Evolutionary conservation across 2,888 invertebrate genomes (phyloP).

Genomic region (Drosophila yooni): DNA sequence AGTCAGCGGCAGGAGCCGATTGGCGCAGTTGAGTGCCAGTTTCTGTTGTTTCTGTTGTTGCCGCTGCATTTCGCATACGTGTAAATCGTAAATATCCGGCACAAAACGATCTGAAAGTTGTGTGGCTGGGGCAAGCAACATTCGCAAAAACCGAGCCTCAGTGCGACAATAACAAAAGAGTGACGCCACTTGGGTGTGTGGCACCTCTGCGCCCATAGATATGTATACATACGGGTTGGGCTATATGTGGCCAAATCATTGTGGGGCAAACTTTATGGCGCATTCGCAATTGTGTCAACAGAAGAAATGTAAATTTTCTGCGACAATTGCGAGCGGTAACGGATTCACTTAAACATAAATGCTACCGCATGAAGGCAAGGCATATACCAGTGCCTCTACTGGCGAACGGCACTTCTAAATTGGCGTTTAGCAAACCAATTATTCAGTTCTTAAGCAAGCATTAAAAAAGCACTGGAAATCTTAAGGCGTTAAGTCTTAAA

Average conservation of each 20-base stretch:
- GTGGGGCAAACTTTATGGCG: constrained; percentile 40
- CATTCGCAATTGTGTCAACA: constrained; percentile 49
- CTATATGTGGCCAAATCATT: constrained; percentile 23
- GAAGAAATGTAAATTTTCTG: constrained; percentile 51
- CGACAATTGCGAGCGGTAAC: constrained; percentile 39
- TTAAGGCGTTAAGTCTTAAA: background rate
- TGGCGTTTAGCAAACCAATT: constrained; percentile 25
- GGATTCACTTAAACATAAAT: constrained; percentile 45
- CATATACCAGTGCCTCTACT: background rate
- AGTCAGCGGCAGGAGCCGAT: constrained; percentile 13
- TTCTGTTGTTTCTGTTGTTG: constrained; percentile 47
- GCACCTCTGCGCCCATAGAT: constrained; percentile 13
- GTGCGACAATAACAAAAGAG: constrained; percentile 52
- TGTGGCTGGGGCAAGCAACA: constrained; percentile 44
- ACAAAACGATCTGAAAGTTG: constrained; percentile 52
- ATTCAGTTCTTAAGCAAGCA: background rate
- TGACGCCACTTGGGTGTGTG: constrained; percentile 39
- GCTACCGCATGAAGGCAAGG: background rate
- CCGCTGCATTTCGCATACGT: constrained; percentile 75
- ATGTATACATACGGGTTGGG: background rate
- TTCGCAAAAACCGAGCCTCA: constrained; percentile 23
- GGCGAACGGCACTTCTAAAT: background rate
- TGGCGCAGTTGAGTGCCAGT: background rate
- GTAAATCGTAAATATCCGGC: constrained; percentile 81
- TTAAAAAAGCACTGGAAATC: background rate